Percentiles rank a stretch among this genome's conserved stretches.
phyloP scores from a whole-genome alignment of 37 sponge, comb jelly and placozoan genomes.

The Diacarnus erythraeanus region DNA sequence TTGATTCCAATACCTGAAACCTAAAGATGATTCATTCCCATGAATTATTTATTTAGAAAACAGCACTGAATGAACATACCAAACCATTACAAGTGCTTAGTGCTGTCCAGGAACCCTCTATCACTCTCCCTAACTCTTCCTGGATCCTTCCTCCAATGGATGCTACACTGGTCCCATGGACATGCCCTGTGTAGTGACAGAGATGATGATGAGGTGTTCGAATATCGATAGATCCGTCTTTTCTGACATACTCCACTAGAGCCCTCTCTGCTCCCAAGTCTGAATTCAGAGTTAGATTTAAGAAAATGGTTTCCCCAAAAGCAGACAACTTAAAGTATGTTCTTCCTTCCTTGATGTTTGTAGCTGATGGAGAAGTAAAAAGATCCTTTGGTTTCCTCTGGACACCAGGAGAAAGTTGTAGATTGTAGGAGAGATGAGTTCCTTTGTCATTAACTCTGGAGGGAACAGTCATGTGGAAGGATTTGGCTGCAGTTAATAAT shows the following conservation, averaged over 20 bases:
- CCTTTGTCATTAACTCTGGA: background rate
- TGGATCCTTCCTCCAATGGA: background rate
- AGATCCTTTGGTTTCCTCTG: background rate
- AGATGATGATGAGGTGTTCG: background rate
- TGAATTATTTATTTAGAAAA: too few species aligned
- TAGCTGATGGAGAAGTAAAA: background rate
- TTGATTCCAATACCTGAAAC: too few species aligned
- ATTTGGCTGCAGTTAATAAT: too few species aligned
- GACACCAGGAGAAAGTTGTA: background rate
- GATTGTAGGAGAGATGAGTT: background rate
- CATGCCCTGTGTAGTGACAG: constrained; percentile 2
- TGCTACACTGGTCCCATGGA: background rate
- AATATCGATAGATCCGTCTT: background rate
- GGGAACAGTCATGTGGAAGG: too few species aligned
- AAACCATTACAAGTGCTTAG: background rate
- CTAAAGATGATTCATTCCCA: too few species aligned
- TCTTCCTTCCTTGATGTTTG: background rate
- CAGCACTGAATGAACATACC: background rate
- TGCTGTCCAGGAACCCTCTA: constrained; percentile 1
- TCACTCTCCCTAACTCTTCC: background rate
- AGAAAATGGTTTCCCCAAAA: constrained; percentile 10
- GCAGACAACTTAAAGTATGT: constrained; percentile 17
- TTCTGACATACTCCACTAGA: constrained; percentile 23
- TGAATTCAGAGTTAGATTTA: constrained; percentile 12
- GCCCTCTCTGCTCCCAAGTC: background rate